Base-by-base conservation (phyloP, 2,797 vertebrate genomes). In the Thunnus albacares region DNA sequence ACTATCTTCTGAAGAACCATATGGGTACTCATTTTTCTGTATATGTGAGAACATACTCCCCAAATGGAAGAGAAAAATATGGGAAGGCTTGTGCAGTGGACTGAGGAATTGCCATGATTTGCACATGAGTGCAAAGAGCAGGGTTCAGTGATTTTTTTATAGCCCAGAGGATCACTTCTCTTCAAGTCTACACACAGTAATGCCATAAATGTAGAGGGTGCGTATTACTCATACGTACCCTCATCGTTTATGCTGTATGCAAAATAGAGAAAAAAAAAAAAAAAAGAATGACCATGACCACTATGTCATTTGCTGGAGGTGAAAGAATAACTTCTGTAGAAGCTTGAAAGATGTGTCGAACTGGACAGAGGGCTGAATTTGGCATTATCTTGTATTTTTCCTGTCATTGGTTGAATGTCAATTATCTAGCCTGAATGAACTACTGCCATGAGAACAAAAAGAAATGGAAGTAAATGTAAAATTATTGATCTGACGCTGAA, bases 61-160 rank as follows among this genome's bases (percentile, higher is more conserved):
- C 87, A 89, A 76, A 92, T 91, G 85, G 81, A 83, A 74, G 63
- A 72, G 75, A 73, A 88, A 89, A 57, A 33, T 65, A 71, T 81
- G 71, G 77, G 77, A 79, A 80, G 24, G 89, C 79, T 85, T 89
- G 86, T 90, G 92, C 90, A 92, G 85, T 87, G 89, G 90, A 93
- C 91, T 93, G 89, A 93, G 80, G 88, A 91, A 94, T 92, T 87
- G 81, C 91, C 82, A 87, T 89, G 84, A 84, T 89, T 87, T 89
- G 88, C 90, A 91, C 93, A 93, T 85, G 84, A 93, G 91, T 69
- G 82, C 69, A 90, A 90, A 87, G 75, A 92, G 86, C 83, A 90
- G 80, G 87, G 92, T 93, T 92, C 91, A 93, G 83, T 87, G 83
- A 83, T 82, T 91, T 90, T 79, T 79, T 79, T 66, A 80, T 83